Evolutionary conservation across 2,888 invertebrate species (phyloP), one percentile per base, ranked within the genome.

Genomic region (Thereva nobilitata): DNA sequence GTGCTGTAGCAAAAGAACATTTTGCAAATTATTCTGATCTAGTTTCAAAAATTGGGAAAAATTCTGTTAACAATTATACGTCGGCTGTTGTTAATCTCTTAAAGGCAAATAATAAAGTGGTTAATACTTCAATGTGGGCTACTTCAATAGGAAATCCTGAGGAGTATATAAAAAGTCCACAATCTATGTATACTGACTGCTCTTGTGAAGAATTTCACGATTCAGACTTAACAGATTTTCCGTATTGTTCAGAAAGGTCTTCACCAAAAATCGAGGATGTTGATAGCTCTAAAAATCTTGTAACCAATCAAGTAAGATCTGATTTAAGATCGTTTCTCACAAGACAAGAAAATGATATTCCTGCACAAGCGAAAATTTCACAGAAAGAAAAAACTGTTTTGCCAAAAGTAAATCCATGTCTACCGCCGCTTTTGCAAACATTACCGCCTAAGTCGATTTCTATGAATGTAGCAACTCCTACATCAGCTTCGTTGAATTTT

Each of bases 131-230:
- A 2, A 47, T 12, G 4, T 59, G 45, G 45, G 23, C 4, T 6
- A 5, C 38, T 10, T 40, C 12, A 8, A 2, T 10, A 42, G 12
- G 6, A 41, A 5, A 12, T 42, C 44, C 44, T 2, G 23, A n/a
- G 8, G 12, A 23, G 8, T 9, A 34, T 35, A 4, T 4, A 8
- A 8, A 1, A 7, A 4, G 8, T n/a, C 38, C 49, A 8, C 23
- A 68, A 53, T 65, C 49, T 54, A 53, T 47, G 10, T 54, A 54
- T 34, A 56, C 53, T 40, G 41, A 40, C 2, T 52, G 12, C n/a
- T 47, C 9, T 10, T 10, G 6, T 47, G 9, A 23, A 23, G 23
- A 23, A 23, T 23, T 23, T 23, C 1, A 23, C 23, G 23, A 23
- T 23, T 23, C 2, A 23, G 23, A 23, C 23, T 23, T 23, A 23